phyloP scores from a whole-genome alignment of 1,140 invertebrate species.

The Bombus superbus region DNA sequence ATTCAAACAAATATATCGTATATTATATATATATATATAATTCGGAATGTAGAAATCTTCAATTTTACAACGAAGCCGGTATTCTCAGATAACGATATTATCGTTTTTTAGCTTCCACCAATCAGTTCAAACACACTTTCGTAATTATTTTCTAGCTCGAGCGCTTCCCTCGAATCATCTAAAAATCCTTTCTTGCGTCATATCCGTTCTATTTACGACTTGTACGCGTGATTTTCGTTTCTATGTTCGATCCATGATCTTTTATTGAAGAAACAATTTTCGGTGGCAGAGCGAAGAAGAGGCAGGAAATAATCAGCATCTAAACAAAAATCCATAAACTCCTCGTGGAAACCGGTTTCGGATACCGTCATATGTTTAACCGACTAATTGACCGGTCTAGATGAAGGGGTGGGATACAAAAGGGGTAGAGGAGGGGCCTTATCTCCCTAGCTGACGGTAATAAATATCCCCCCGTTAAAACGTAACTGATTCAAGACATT shows the following conservation, averaged over 20 bases:
- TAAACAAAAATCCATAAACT: constrained; percentile 24
- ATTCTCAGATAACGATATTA: not conserved
- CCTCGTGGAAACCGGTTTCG: constrained; percentile 18
- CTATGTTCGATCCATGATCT: not conserved
- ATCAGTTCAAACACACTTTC: not conserved
- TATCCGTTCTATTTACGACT: accelerated
- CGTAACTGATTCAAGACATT: constrained; percentile 41
- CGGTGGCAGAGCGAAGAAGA: not conserved
- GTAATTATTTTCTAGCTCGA: not conserved
- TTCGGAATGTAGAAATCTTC: not conserved
- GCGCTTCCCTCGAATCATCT: not conserved
- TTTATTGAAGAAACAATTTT: not conserved
- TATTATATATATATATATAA: too few species aligned
- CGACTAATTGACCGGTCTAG: constrained; percentile 31
- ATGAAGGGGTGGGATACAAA: not conserved
- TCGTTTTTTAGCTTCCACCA: not conserved
- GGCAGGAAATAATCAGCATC: constrained; percentile 30
- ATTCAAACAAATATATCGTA: too few species aligned
- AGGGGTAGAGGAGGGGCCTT: too few species aligned
- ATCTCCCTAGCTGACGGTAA: constrained; percentile 27
- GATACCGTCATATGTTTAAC: constrained; percentile 17
- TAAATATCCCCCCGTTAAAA: constrained; percentile 38
- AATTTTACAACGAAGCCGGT: not conserved
- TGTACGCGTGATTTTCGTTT: not conserved
- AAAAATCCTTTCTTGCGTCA: not conserved